Percentiles rank a stretch among this genome's conserved stretches.
Evolutionary conservation across 1,140 invertebrate species (phyloP).

Genomic region (Panagrolaimus sp.): DNA sequence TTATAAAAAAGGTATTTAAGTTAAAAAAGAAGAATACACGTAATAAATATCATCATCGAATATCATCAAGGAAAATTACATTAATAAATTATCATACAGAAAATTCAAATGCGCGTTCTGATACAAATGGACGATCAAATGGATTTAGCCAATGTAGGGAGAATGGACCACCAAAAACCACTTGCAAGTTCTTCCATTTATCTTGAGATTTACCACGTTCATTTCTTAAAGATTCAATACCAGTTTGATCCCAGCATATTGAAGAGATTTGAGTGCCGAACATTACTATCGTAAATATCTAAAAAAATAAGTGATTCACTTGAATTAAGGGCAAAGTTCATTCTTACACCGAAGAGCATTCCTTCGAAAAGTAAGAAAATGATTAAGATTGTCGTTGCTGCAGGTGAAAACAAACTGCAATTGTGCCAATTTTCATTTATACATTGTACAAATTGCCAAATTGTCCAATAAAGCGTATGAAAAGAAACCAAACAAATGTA

Average conservation of each 20-base stretch:
- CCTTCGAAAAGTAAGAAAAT: conserved; percentile 94
- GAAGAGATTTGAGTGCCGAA: conserved; percentile 90
- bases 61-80: too few species aligned
- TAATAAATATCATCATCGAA: too few species aligned
- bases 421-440: conserved; percentile 84
- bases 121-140: conserved; percentile 53
- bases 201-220: conserved; percentile 32
- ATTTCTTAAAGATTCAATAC: conserved; percentile 53
- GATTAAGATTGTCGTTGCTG: conserved; percentile 86
- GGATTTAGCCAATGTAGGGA: conserved; percentile 61
- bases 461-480: conserved; percentile 82
- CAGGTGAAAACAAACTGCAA: conserved; percentile 81
- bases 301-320: not conserved
- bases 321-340: not conserved
- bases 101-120: conserved; percentile 56
- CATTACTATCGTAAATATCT: conserved; percentile 95
- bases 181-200: conserved; percentile 61
- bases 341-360: conserved; percentile 74
- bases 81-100: conserved; percentile 40
- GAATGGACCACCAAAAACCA: conserved; percentile 63
- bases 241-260: conserved; percentile 97
- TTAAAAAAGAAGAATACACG: too few species aligned
- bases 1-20: too few species aligned
- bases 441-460: conserved; percentile 89
- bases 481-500: conserved; percentile 93